Conservation (phyloP, 2,113 vertebrate genomes). For the Oenanthe melanoleuca region DNA sequence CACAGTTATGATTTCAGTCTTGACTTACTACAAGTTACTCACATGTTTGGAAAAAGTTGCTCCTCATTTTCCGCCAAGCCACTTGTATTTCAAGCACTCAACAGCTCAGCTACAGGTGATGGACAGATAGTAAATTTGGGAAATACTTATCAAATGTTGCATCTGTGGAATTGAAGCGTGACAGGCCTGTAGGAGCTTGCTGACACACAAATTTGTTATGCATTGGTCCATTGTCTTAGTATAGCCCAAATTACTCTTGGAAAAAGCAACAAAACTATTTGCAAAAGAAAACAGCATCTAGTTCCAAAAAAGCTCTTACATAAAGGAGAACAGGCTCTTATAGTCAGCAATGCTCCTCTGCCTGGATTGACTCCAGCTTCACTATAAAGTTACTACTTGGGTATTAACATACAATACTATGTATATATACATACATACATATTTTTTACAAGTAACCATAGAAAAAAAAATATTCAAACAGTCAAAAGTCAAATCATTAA, state of each 20-base stretch:
- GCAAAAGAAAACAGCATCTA: not conserved
- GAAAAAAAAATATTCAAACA: not conserved
- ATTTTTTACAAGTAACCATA: not conserved
- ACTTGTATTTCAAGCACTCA: not conserved
- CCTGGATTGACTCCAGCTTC: not conserved
- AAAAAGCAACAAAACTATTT: constrained; percentile 2
- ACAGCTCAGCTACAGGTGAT: not conserved
- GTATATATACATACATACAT: not conserved
- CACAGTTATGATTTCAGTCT: not conserved
- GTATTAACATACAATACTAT: not conserved
- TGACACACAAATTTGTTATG: not conserved
- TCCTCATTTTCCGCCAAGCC: constrained; percentile 1
- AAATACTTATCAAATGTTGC: not conserved
- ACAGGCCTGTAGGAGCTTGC: not conserved
- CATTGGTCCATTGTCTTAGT: not conserved
- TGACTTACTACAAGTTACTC: not conserved
- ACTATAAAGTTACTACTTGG: not conserved
- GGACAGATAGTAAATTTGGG: not conserved
- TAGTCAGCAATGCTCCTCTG: not conserved
- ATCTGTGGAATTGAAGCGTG: not conserved
- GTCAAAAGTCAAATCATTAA: not conserved
- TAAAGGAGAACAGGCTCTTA: not conserved
- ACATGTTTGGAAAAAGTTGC: not conserved
- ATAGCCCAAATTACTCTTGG: not conserved
- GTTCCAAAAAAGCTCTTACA: not conserved